These are phyloP conservation scores for Dendropsophus ebraccatus DNA, from an alignment of 2,113 vertebrate species.

Conservation along the genomic window DNA sequence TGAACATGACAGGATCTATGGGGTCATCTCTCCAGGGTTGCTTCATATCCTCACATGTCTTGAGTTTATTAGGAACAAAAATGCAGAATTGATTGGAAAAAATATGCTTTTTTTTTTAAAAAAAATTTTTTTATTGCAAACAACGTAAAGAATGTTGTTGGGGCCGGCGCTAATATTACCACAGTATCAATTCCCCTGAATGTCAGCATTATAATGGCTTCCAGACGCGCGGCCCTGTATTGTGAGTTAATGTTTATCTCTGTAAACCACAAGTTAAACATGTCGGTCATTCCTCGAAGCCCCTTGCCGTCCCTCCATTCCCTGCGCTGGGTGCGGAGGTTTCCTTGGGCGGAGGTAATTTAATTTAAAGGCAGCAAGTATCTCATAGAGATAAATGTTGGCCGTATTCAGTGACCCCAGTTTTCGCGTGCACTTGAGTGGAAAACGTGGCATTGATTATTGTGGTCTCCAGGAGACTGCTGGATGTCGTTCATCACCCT, in stretches of 20 bases:
- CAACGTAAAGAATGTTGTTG: slow-evolving; percentile 38
- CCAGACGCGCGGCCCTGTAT: not conserved
- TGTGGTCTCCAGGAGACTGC: not conserved
- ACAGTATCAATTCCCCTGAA: slow-evolving; percentile 59
- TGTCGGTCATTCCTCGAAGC: slow-evolving; percentile 2
- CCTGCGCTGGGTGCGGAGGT: not conserved
- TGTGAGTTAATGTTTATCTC: slow-evolving; percentile 50
- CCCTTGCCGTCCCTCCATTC: slow-evolving; percentile 49
- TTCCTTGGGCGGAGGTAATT: slow-evolving; percentile 10
- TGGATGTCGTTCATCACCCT: not conserved
- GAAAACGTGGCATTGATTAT: slow-evolving; percentile 10
- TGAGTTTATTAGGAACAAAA: slow-evolving; percentile 65
- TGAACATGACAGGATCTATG: too few relatives aligned
- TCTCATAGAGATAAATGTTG: not conserved
- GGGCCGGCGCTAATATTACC: slow-evolving; percentile 36
- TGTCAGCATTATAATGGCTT: slow-evolving; percentile 50
- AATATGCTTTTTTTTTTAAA: not conserved
- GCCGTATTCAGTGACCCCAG: not conserved
- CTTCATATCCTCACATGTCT: too few relatives aligned
- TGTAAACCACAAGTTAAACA: slow-evolving; percentile 48
- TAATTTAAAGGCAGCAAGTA: not conserved
- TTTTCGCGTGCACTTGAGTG: not conserved
- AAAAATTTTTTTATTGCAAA: not conserved
- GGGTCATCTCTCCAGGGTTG: too few relatives aligned
- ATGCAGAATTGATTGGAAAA: slow-evolving; percentile 55